A percentile compares a stretch with the other conserved stretches of the same genome.
phyloP scores from a whole-genome alignment of 2,113 vertebrate genomes.

The Dipodomys stephensi region DNA sequence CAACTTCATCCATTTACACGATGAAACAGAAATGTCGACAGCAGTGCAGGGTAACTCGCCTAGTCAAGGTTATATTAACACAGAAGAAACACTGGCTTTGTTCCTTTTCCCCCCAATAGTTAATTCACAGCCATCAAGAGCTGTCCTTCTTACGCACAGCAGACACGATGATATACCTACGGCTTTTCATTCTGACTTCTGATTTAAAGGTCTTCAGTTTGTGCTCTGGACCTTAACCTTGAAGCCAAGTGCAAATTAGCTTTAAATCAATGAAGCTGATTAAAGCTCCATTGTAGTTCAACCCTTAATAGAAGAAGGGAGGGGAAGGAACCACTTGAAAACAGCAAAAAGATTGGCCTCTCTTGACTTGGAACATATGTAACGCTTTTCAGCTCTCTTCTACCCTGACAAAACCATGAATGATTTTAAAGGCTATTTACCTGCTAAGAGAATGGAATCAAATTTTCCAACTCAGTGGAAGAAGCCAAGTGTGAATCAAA shows the following conservation, averaged over 20 bases:
- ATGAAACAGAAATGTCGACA: conserved; percentile 83
- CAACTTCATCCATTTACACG: conserved; percentile 82
- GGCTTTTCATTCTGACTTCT: conserved; percentile 87
- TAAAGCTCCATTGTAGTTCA: conserved; percentile 89
- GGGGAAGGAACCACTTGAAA: conserved; percentile 87
- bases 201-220: conserved; percentile 89
- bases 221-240: conserved; percentile 89
- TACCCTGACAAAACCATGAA: conserved; percentile 85
- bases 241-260: conserved; percentile 92
- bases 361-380: conserved; percentile 88
- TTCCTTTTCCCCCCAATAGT: conserved; percentile 75
- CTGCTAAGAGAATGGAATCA: conserved; percentile 89
- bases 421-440: conserved; percentile 89
- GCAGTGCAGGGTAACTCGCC: conserved; percentile 70
- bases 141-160: conserved; percentile 83
- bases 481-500: conserved; percentile 93
- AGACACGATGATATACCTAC: conserved; percentile 88
- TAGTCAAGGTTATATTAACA: conserved; percentile 82
- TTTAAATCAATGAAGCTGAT: conserved; percentile 93
- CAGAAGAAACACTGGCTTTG: conserved; percentile 81
- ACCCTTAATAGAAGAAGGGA: conserved; percentile 84
- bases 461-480: conserved; percentile 89
- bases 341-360: conserved; percentile 86
- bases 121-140: conserved; percentile 86
- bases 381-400: conserved; percentile 87